Conservation (phyloP, 2,888 invertebrate species). For the Trilocha varians region DNA sequence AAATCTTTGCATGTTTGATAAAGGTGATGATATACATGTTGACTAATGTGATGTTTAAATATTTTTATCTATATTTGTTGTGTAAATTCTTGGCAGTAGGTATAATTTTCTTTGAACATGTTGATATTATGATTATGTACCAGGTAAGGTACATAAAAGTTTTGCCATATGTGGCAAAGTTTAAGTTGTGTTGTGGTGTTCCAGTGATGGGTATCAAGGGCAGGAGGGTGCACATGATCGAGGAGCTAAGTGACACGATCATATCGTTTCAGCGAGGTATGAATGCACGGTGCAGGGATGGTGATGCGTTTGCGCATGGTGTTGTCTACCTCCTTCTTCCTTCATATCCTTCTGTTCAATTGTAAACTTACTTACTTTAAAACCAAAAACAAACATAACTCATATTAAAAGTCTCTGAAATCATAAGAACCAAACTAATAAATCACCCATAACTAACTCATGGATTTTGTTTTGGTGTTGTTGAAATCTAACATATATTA, state of each 20-base stretch:
- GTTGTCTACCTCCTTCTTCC: constrained; percentile 38
- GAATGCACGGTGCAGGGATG: constrained; percentile 51
- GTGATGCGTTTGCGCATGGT: constrained; percentile 53
- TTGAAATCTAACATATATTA: constrained; percentile 3
- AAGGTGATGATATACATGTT: not conserved
- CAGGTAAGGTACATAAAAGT: constrained; percentile 1
- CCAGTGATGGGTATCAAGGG: constrained; percentile 99
- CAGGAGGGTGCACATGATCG: constrained; percentile 97
- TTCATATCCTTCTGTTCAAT: not conserved
- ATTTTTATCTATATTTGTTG: constrained; percentile 3
- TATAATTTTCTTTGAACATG: too few species aligned
- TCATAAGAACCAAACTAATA: not conserved
- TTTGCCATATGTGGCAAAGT: constrained; percentile 18
- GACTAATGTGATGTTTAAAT: not conserved
- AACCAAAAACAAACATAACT: not conserved
- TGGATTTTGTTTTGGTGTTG: not conserved
- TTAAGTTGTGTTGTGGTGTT: constrained; percentile 68
- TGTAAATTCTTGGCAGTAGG: too few species aligned
- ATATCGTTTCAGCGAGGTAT: constrained; percentile 99
- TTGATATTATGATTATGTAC: too few species aligned
- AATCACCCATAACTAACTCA: too few species aligned
- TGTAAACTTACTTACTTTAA: not conserved
- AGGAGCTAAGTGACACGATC: constrained; percentile 98
- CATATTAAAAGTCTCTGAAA: not conserved
- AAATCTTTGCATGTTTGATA: not conserved